Base-by-base conservation (phyloP, 2,113 vertebrate species). In the Pteropus alecto region DNA sequence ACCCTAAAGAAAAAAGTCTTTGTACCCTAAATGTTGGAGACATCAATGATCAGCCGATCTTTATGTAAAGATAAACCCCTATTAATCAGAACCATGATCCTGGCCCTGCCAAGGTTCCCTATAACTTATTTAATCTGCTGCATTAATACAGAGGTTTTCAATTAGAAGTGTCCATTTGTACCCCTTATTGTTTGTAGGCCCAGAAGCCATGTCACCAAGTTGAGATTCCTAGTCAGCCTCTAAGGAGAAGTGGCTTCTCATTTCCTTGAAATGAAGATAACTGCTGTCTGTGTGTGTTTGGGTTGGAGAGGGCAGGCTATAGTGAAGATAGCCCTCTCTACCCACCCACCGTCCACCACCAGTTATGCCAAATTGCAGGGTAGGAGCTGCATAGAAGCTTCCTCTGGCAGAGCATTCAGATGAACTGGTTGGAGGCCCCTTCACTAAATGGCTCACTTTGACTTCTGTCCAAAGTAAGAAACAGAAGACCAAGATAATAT, bases 401-500 rank as follows among this genome's bases (percentile, higher is more conserved):
- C 7, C 46, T 83, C 65, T n/a, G 68, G 63, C 43, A 19, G 9
- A 86, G 63, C 33, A 54, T 79, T n/a, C 33, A 38, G 67, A 33
- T 54, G 71, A 30, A 33, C 60, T 86, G 38, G 35, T 43, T 56
- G 35, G n/a, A 95, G 63, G 5, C 51, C 35, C 46, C 89, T 90
- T 54, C 1, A 0, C 73, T 54, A 58, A 43, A 61, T 38, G 21
- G 41, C 77, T 88, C 65, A 77, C 89, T 19, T 46, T 54, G 48
- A 94, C 91, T 88, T 90, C 76, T 93, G 85, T 84, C 77, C 16
- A 3, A 83, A 78, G 82, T 86, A 94, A 88, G 77, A 67, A 93
- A 63, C 28, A 48, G 35, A 91, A 82, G 70, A 92, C 65, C 67
- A 91, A 85, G 46, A 70, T 85, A 85, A 84, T 63, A 81, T 84